Evolutionary conservation across 2,113 vertebrate genomes (phyloP), one percentile per base, ranked within the genome.

Genomic region (Xiphorhynchus elegans): DNA sequence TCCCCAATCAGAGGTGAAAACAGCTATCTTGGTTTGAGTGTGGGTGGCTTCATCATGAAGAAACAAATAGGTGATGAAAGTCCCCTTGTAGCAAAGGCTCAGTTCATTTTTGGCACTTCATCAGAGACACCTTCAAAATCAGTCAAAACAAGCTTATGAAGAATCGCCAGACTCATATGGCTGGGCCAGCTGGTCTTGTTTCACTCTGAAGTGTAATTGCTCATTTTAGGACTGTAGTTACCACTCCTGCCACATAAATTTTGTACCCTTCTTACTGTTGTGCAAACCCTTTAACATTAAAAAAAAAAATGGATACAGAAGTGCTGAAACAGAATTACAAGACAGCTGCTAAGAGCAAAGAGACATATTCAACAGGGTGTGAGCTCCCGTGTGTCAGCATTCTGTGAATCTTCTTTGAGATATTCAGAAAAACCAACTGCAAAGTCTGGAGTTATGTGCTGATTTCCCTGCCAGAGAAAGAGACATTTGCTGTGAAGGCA

Each of bases 141-240:
- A 94, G 46, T 42, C 72, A 88, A 67, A 75, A 69, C 49, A 79
- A 35, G 53, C 23, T 49, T 35, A 31, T 29, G n/a, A n/a, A 47
- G 68, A 62, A 70, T 24, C n/a, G 3, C 46, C 39, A 80, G 40
- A 39, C 72, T 87, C 69, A 62, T 59, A 80, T 62, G 78, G 53
- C 62, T 79, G 72, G 78, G 62, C 78, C 94, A 91, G 84, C 87
- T 91, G 87, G 87, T 69, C 81, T 42, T 42, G 58, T 78, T 77
- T 87, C 91, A 52, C 55, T 62, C 5, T 17, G 21, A 90, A 88
- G 82, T 37, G 19, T 42, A 64, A 90, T 62, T 90, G 87, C 78
- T 89, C 70, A 64, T 75, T 85, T 84, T 91, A 92, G 64, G 68
- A 81, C 47, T 66, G 53, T 25, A 93, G 62, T 58, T 81, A 85